These are phyloP conservation scores for Sphaerophoria rueppellii DNA, from an alignment of 2,888 invertebrate species.

Conservation along the genomic window DNA sequence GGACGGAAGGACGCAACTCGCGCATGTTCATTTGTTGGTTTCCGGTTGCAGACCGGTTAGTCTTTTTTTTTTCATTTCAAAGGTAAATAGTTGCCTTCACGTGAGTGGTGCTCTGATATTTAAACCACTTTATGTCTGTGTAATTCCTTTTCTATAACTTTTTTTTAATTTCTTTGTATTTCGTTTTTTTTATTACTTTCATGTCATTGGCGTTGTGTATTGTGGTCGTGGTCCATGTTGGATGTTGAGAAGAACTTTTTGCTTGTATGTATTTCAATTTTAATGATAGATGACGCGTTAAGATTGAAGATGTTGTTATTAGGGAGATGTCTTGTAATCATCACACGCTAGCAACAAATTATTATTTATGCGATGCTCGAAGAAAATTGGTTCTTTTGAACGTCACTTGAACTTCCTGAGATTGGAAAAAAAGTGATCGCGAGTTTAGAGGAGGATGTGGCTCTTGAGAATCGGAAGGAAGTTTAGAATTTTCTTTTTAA, in stretches of 20 bases:
- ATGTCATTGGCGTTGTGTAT: slow-evolving; percentile 6
- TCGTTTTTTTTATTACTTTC: slow-evolving; percentile 51
- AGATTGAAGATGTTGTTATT: slow-evolving; percentile 41
- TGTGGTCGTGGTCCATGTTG: neutral
- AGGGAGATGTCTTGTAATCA: slow-evolving; percentile 69
- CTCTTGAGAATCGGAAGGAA: slow-evolving; percentile 66
- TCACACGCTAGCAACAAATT: slow-evolving; percentile 70
- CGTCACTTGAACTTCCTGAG: slow-evolving; percentile 36
- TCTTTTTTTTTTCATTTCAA: slow-evolving; percentile 15
- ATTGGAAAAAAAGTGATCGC: slow-evolving; percentile 31
- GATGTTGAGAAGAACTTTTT: slow-evolving; percentile 52
- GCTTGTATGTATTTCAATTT: neutral
- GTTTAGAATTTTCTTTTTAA: neutral
- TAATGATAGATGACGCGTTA: slow-evolving; percentile 67
- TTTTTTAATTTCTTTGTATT: neutral
- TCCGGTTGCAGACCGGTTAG: slow-evolving; percentile 69
- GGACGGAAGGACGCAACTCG: slow-evolving; percentile 19
- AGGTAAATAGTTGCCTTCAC: neutral
- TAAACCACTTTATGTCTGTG: slow-evolving; percentile 43
- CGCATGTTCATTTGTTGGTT: slow-evolving; percentile 66
- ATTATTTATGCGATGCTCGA: slow-evolving; percentile 26
- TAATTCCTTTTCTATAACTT: slow-evolving; percentile 32
- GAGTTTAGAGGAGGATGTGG: slow-evolving; percentile 51
- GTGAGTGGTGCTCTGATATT: slow-evolving; percentile 60
- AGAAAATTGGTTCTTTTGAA: slow-evolving; percentile 54